Evolutionary conservation across 2,888 invertebrate genomes (phyloP), one percentile per base, ranked within the genome.

Genomic region (Aleiodes leptofemur): DNA sequence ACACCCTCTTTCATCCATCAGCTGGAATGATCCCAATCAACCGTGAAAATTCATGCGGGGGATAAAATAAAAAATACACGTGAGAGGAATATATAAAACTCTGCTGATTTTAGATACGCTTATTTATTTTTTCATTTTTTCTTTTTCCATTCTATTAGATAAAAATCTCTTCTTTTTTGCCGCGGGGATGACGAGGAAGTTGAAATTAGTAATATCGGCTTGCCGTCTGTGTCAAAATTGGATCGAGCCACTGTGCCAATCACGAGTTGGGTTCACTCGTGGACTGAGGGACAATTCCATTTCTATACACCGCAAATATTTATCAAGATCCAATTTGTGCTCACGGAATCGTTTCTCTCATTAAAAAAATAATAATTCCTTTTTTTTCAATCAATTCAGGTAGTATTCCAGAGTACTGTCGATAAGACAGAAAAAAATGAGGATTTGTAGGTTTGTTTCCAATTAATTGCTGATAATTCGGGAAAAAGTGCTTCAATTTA

Each of bases 141-240:
- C 68, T 66, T 74, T 69, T 53, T 8, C 68, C 38, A n/a, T 57
- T 68, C 14, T 43, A 48, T 69, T 43, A 16, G 48, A n/a, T 43
- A 43, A 43, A 43, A 43, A 34, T 34, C 34, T 34, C 11, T 38
- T 29, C n/a, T 14, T 29, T 48, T 34, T 69, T 8, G 64, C 64
- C 53, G 38, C 59, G 38, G 50, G 72, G 61, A 73, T 72, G 64
- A 31, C 66, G 59, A 66, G 55, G 53, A 68, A 76, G 66, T 68
- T 72, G 69, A 73, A 77, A 79, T 78, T 78, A 78, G 76, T 78
- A 78, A 77, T 77, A 80, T 79, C 77, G 78, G 77, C 74, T 77
- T 78, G 76, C 70, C 59, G 69, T 77, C 75, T 74, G 48, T 66
- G 61, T 53, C 69, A 38, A 48, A 57, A 51, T 50, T 75, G 70